Percentiles rank a stretch among this genome's conserved stretches.
Conservation (phyloP, 2,797 vertebrate genomes). For the Natrix natrix region DNA sequence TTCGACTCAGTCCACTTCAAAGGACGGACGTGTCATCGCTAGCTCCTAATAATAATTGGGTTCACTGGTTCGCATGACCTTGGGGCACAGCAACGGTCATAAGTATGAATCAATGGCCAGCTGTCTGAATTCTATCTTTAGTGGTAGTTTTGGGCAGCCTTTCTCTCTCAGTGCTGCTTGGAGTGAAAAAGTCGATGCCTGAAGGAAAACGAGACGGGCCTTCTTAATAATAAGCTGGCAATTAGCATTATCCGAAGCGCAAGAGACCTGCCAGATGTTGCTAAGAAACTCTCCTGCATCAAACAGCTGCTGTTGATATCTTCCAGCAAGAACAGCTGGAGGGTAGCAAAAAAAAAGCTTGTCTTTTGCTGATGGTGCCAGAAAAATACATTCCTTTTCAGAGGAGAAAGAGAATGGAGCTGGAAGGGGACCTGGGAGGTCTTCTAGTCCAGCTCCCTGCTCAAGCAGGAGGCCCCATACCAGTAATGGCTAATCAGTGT, state of each 20-base stretch:
- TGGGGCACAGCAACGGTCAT: too few relatives aligned
- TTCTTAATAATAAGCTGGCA: neutral
- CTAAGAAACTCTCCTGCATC: neutral
- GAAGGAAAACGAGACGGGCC: neutral
- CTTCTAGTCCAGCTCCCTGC: neutral
- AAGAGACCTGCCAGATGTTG: neutral
- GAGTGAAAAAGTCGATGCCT: neutral
- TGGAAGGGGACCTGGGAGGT: neutral
- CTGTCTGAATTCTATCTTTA: too few relatives aligned
- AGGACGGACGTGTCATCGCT: too few relatives aligned
- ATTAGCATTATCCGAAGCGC: neutral
- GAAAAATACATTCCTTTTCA: neutral
- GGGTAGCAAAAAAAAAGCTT: neutral
- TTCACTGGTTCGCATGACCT: too few relatives aligned
- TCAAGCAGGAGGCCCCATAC: fast-evolving
- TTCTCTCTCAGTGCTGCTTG: neutral
- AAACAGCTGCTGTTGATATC: neutral
- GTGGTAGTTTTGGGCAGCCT: too few relatives aligned
- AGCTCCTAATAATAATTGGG: too few relatives aligned
- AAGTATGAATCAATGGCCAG: too few relatives aligned
- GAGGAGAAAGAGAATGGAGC: neutral
- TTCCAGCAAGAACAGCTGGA: neutral
- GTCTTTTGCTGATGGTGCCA: neutral
- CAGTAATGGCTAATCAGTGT: neutral
- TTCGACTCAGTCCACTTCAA: too few relatives aligned